phyloP scores from a whole-genome alignment of 23 tunicate species.

The Styela plicata region DNA sequence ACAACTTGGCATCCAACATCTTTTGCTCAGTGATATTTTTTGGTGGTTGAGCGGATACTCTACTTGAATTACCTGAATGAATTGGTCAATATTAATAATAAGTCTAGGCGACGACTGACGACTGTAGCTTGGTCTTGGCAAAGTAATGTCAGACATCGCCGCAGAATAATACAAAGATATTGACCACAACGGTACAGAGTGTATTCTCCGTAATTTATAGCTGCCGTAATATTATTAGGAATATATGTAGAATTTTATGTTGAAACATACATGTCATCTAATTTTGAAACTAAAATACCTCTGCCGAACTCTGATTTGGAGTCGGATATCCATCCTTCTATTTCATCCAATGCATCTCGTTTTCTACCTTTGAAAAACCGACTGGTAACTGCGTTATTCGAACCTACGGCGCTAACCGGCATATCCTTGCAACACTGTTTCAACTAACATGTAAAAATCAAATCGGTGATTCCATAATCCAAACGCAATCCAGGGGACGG shows the following conservation, averaged over 20 bases:
- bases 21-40: slow-evolving; percentile 87
- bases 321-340: slow-evolving; percentile 75
- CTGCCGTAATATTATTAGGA: too few species aligned
- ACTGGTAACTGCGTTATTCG: slow-evolving; percentile 5
- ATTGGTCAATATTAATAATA: not conserved
- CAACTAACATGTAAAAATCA: too few species aligned
- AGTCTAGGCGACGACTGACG: too few species aligned
- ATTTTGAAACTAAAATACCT: slow-evolving; percentile 23
- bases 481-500: too few species aligned
- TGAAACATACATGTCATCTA: too few species aligned
- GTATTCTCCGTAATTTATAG: too few species aligned
- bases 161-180: too few species aligned
- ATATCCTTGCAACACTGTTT: not conserved
- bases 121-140: too few species aligned
- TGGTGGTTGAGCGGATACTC: slow-evolving; percentile 64
- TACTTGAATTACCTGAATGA: slow-evolving; percentile 49
- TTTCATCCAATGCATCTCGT: slow-evolving; percentile 67
- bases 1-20: slow-evolving; percentile 71
- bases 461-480: too few species aligned
- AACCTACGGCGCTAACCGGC: not conserved
- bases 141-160: too few species aligned
- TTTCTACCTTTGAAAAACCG: slow-evolving; percentile 66
- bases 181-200: too few species aligned
- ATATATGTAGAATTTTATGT: too few species aligned
- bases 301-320: slow-evolving; percentile 42